Conservation (phyloP, 1,140 invertebrate species). For the Drosophila aff. region DNA sequence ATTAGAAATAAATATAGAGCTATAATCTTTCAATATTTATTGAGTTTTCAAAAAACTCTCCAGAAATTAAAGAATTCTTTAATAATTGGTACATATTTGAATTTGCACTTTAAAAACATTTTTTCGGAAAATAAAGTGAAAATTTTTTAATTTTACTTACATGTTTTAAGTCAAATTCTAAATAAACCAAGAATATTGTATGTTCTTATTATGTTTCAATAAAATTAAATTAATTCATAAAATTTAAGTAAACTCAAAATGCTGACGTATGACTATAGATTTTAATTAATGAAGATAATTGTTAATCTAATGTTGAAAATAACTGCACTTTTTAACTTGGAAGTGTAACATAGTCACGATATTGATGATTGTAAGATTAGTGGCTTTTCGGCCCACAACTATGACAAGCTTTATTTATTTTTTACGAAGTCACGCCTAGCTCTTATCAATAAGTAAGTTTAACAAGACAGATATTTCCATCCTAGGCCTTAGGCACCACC, state of each 20-base stretch:
- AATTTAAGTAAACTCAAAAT: neutral
- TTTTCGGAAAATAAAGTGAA: no score
- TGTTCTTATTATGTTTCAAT: neutral
- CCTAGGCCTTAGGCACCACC: constrained; percentile 48
- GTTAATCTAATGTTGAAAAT: neutral
- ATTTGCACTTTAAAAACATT: no score
- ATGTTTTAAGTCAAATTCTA: no score
- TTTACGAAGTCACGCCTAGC: constrained; percentile 35
- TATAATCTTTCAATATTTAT: no score
- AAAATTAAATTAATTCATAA: neutral
- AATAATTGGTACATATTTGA: no score
- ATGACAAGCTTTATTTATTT: constrained; percentile 44
- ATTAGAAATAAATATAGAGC: no score
- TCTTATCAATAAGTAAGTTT: constrained; percentile 24
- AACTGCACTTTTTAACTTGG: neutral
- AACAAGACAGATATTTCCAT: neutral
- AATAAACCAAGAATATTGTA: no score
- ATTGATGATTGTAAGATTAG: constrained; percentile 4
- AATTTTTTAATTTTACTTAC: no score
- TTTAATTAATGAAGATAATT: neutral
- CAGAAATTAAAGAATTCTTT: no score
- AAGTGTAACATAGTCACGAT: constrained; percentile 1
- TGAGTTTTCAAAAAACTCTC: no score
- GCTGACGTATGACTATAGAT: neutral
- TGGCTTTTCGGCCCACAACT: constrained; percentile 3